Evolutionary conservation across 2,797 vertebrate genomes (phyloP), one percentile per base, ranked within the genome.

Genomic region (Trachops cirrhosus): DNA sequence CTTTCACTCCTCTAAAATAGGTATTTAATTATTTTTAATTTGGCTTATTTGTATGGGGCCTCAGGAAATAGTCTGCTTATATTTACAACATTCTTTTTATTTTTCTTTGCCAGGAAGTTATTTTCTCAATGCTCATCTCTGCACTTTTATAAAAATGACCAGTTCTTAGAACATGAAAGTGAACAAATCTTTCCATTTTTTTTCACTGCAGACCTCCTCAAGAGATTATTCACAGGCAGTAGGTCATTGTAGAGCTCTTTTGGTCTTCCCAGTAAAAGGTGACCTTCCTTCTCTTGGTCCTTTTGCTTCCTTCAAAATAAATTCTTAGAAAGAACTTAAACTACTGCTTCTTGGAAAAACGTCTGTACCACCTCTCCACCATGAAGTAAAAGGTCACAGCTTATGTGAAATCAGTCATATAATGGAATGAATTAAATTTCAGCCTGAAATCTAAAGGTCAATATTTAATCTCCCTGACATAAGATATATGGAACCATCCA

Each of bases 361-460:
- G 32, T 92, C 86, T 70, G 16, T 88, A 50, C 22, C 39, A 26
- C 71, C 21, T 54, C 39, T 21, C 32, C n/a, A 83, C 41, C 50
- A 29, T 67, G n/a, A 80, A 92, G 59, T 83, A 80, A 95, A 96
- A 97, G 54, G 64, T 91, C 64, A 83, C 26, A 48, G 46, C 46
- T 96, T 83, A 44, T 34, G 19, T 71, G n/a, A 94, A 78, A 84
- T 93, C 41, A 86, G 57, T 91, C 64, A 93, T 73, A 77, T 92
- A 74, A 82, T 96, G n/a, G 32, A 94, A 89, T 70, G 44, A 91
- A 92, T 87, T 96, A 34, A 75, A 95, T 92, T 95, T 77, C 79
- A 85, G 64, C 22, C 46, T 95, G 24, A 84, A 46, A 86, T 94
- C 46, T 84, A 94, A 97, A 97, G 88, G 54, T 86, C 89, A 96